Percentiles rank a stretch among this genome's conserved stretches.
phyloP scores from a whole-genome alignment of 2,888 invertebrate genomes.

The Stenchaetothrips biformis region DNA sequence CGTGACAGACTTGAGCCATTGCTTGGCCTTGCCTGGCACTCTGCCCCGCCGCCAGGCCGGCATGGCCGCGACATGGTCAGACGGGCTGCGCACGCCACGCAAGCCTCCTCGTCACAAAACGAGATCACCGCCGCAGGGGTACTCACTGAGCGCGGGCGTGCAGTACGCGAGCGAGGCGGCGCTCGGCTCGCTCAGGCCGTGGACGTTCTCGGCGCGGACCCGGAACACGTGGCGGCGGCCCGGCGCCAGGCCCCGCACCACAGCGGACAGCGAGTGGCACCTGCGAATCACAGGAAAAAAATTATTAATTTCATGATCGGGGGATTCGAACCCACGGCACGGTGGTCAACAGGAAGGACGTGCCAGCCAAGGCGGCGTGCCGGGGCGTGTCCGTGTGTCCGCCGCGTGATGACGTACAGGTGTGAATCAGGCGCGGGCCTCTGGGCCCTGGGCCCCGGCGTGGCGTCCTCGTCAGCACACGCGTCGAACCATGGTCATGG shows the following conservation, averaged over 20 bases:
- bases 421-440: background rate
- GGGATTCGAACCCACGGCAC: background rate
- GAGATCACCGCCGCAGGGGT: background rate
- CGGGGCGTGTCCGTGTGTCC: no score
- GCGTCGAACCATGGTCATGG: no score
- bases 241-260: constrained; percentile 54
- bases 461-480: no score
- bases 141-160: constrained; percentile 19
- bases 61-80: no score
- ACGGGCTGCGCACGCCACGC: no score
- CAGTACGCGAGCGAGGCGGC: constrained; percentile 51
- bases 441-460: background rate
- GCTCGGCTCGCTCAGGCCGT: constrained; percentile 65
- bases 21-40: no score
- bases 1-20: no score
- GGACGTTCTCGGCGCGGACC: constrained; percentile 68
- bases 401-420: background rate
- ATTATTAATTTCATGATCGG: background rate
- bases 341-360: background rate
- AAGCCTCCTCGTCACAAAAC: no score
- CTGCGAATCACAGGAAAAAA: constrained; percentile 41
- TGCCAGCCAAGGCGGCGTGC: background rate
- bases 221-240: constrained; percentile 66
- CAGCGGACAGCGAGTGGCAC: constrained; percentile 66
- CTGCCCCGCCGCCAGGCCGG: no score